Percentiles rank a stretch among this genome's conserved stretches.
Evolutionary conservation across 2,888 invertebrate genomes (phyloP).

Genomic region (Sphaerophoria rueppellii): DNA sequence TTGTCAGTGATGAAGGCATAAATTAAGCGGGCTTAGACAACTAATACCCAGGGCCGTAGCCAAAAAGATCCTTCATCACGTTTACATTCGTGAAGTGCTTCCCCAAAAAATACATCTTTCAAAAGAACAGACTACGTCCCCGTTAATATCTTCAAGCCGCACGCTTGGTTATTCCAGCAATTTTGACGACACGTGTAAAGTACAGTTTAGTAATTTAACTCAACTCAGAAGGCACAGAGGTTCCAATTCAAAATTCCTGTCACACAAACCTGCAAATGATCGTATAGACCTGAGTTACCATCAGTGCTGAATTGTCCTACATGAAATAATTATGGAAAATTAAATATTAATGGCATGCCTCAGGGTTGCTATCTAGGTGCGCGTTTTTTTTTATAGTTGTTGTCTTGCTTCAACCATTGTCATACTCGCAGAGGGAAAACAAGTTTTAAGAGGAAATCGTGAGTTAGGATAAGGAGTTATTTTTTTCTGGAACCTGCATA

Average conservation of each 20-base stretch:
- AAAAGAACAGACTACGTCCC: neutral
- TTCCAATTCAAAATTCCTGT: constrained; percentile 68
- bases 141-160: neutral
- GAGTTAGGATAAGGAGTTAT: neutral
- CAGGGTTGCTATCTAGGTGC: constrained; percentile 62
- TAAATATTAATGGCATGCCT: constrained; percentile 71
- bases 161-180: constrained; percentile 59
- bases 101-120: neutral
- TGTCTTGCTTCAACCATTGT: neutral
- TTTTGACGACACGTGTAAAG: constrained; percentile 67
- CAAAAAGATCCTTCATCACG: neutral
- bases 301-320: constrained; percentile 61
- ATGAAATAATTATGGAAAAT: constrained; percentile 72
- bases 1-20: constrained; percentile 31
- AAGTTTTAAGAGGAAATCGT: constrained; percentile 51
- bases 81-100: neutral
- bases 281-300: constrained; percentile 63
- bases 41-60: neutral
- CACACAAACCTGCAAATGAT: constrained; percentile 58
- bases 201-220: constrained; percentile 10
- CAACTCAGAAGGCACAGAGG: neutral
- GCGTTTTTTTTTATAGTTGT: constrained; percentile 44
- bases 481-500: constrained; percentile 18
- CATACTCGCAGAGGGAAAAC: constrained; percentile 15
- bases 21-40: constrained; percentile 15